Percentiles rank a stretch among this genome's conserved stretches.
These are phyloP conservation scores for Agonopterix alstromeriana DNA, from an alignment of 2,888 invertebrate species.

Conservation along the genomic window DNA sequence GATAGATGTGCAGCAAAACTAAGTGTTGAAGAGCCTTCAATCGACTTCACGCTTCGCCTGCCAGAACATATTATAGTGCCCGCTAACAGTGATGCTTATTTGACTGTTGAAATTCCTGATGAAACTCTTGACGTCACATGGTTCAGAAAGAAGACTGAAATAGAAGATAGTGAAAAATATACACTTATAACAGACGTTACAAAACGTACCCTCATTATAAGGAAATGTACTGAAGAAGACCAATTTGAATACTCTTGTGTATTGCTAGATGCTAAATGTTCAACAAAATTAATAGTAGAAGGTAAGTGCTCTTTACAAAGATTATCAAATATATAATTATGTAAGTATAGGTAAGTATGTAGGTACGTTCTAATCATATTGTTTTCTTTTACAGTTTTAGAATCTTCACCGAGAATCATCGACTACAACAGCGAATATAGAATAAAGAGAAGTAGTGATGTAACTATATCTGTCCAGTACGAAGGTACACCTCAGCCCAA, in stretches of 20 bases:
- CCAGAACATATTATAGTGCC: constrained; percentile 87
- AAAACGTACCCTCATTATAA: constrained; percentile 84
- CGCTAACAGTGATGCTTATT: constrained; percentile 83
- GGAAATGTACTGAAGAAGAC: constrained; percentile 84
- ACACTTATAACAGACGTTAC: constrained; percentile 83
- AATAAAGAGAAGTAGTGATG: constrained; percentile 82
- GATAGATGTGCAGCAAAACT: constrained; percentile 88
- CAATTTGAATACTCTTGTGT: constrained; percentile 89
- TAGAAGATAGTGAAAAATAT: constrained; percentile 83
- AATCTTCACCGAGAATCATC: constrained; percentile 79
- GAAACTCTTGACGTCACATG: constrained; percentile 88
- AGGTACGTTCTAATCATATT: neutral
- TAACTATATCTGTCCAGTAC: constrained; percentile 81
- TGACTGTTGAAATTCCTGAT: constrained; percentile 89
- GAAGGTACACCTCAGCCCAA: constrained; percentile 83
- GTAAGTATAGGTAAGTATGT: neutral
- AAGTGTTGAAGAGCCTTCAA: constrained; percentile 87
- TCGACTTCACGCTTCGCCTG: constrained; percentile 84
- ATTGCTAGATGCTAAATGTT: constrained; percentile 86
- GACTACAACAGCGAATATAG: constrained; percentile 80
- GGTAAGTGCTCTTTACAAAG: constrained; percentile 62
- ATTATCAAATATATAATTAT: neutral
- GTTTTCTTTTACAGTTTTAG: constrained; percentile 39
- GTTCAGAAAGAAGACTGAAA: constrained; percentile 84
- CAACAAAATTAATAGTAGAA: constrained; percentile 88